Percentiles rank a stretch among this genome's conserved stretches.
Conservation (phyloP, 2,113 vertebrate genomes). For the Amphiprion ocellaris region DNA sequence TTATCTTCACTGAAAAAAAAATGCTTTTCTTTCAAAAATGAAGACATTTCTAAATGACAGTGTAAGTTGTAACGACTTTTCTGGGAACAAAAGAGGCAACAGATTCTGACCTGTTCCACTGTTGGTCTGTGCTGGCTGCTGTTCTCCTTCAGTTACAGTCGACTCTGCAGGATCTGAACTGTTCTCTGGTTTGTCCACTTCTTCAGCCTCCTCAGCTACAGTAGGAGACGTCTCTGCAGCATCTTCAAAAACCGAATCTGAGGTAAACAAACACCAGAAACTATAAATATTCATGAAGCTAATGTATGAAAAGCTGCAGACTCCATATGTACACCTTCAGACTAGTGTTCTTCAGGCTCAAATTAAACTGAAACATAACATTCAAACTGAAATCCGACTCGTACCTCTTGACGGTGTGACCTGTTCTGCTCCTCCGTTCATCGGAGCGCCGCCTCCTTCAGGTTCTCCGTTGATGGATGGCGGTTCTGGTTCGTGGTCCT, state of each 20-base stretch:
- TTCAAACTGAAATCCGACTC: background rate
- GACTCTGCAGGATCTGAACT: slow-evolving; percentile 37
- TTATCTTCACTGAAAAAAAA: too few relatives aligned
- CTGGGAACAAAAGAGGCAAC: background rate
- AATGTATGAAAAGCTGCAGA: too few relatives aligned
- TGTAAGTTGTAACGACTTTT: too few relatives aligned
- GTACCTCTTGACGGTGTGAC: slow-evolving; percentile 62
- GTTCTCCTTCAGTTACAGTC: slow-evolving; percentile 35
- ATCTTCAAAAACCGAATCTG: slow-evolving; percentile 73
- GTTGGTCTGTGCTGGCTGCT: slow-evolving; percentile 22
- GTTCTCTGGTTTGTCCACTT: slow-evolving; percentile 36
- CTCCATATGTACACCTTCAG: too few relatives aligned
- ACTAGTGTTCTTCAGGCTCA: too few relatives aligned
- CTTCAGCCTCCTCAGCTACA: slow-evolving; percentile 21
- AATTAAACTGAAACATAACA: background rate
- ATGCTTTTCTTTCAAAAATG: too few relatives aligned
- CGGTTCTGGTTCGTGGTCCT: slow-evolving; percentile 48
- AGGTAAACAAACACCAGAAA: background rate
- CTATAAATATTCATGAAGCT: too few relatives aligned
- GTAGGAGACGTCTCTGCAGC: slow-evolving; percentile 29
- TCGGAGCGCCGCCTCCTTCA: slow-evolving; percentile 53
- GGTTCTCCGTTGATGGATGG: slow-evolving; percentile 75
- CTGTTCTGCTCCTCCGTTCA: slow-evolving; percentile 56
- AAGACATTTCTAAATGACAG: too few relatives aligned
- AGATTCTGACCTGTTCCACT: slow-evolving; percentile 35